Percentiles rank a stretch among this genome's conserved stretches.
phyloP scores from a whole-genome alignment of 1,140 invertebrate species.

The Drosophila melanica region DNA sequence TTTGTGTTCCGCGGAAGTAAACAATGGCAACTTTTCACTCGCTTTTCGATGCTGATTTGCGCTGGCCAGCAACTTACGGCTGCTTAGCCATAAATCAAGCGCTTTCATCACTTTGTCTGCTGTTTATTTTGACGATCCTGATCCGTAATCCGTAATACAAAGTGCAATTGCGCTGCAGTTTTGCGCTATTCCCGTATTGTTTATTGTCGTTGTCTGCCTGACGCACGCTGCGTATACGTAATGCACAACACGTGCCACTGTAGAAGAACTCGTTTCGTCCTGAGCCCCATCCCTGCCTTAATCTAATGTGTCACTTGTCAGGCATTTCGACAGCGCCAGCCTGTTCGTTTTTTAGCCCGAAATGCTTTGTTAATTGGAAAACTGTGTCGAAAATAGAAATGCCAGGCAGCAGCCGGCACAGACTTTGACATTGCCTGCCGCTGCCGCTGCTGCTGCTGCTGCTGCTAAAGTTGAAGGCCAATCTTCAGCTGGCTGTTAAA shows the following conservation, averaged over 20 bases:
- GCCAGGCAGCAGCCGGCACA: conserved; percentile 17
- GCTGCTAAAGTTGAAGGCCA: conserved; percentile 70
- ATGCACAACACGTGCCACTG: conserved; percentile 57
- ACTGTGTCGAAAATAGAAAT: conserved; percentile 56
- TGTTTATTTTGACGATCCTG: conserved; percentile 58
- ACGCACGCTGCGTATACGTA: conserved; percentile 56
- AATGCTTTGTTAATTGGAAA: conserved; percentile 67
- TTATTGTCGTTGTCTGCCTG: conserved; percentile 31
- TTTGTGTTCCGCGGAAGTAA: conserved; percentile 79
- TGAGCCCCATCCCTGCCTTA: conserved; percentile 26
- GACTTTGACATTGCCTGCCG: conserved; percentile 63
- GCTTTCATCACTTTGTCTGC: conserved; percentile 66
- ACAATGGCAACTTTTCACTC: conserved; percentile 44
- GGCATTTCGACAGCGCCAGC: conserved; percentile 54
- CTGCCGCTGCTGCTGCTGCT: conserved; percentile 32
- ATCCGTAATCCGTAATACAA: conserved; percentile 25
- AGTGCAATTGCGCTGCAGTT: conserved; percentile 67
- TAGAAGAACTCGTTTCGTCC: not conserved
- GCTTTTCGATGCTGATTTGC: conserved; percentile 22
- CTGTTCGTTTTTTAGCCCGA: conserved; percentile 43
- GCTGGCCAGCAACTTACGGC: conserved; percentile 35
- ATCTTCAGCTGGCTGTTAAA: conserved; percentile 23
- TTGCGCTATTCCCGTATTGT: conserved; percentile 29
- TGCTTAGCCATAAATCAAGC: conserved; percentile 72
- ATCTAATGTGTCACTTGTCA: conserved; percentile 71